Evolutionary conservation across 1,140 invertebrate species (phyloP).

Genomic region (Papilio aristodemus): DNA sequence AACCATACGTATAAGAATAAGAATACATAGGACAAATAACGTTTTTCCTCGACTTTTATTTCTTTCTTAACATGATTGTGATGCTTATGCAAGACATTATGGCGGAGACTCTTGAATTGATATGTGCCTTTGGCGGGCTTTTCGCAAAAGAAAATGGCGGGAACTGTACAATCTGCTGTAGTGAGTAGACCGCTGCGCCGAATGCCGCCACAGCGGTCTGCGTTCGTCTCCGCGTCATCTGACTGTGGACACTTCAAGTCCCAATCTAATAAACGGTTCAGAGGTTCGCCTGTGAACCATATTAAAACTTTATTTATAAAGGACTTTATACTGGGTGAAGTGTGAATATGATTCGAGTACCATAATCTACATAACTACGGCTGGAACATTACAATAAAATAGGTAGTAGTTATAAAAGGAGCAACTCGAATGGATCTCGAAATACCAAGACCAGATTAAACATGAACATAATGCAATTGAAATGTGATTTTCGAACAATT

Average conservation of each 20-base stretch:
- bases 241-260: conserved; percentile 51
- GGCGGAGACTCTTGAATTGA: conserved; percentile 29
- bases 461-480: too few species aligned
- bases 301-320: not conserved
- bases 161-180: conserved; percentile 46
- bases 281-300: conserved; percentile 41
- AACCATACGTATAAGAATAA: conserved; percentile 5
- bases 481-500: too few species aligned
- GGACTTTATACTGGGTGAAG: too few species aligned
- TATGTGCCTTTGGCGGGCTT: conserved; percentile 46
- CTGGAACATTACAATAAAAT: too few species aligned
- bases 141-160: conserved; percentile 63
- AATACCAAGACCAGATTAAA: too few species aligned
- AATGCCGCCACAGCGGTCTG: conserved; percentile 59
- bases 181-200: conserved; percentile 54
- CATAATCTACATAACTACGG: too few species aligned
- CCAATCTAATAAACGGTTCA: conserved; percentile 50
- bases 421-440: too few species aligned
- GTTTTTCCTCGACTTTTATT: conserved; percentile 30
- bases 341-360: too few species aligned
- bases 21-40: conserved; percentile 23
- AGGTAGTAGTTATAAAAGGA: too few species aligned
- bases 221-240: conserved; percentile 37
- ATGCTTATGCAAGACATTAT: conserved; percentile 14
- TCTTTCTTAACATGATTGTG: conserved; percentile 26